A percentile compares a stretch with the other conserved stretches of the same genome.
Conservation (phyloP, 2,113 vertebrate species). For the Pygoscelis adeliae region DNA sequence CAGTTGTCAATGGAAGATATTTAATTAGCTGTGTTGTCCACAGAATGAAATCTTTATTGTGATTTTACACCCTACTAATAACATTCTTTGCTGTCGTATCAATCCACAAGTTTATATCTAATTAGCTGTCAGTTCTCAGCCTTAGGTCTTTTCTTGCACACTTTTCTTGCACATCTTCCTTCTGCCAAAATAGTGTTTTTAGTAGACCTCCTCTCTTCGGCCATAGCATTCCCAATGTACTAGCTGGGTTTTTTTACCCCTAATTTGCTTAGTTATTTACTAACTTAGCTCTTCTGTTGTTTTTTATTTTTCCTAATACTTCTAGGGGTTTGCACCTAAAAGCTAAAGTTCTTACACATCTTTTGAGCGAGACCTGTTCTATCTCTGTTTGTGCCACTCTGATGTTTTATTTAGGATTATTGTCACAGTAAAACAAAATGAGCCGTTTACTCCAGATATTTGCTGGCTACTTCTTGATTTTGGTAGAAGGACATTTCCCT, state of each 20-base stretch:
- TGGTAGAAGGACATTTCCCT: neutral
- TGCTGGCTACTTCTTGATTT: neutral
- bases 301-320: neutral
- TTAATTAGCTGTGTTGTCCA: neutral
- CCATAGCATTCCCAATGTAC: neutral
- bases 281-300: neutral
- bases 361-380: neutral
- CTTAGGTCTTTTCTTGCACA: neutral
- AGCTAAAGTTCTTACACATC: neutral
- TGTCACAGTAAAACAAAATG: neutral
- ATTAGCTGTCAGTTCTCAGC: neutral
- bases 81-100: neutral
- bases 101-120: neutral
- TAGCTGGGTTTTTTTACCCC: accelerated
- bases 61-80: no score
- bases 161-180: neutral
- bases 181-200: neutral
- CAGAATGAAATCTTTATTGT: neutral
- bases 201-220: neutral
- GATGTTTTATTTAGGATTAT: neutral
- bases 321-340: neutral
- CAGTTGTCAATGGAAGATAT: neutral
- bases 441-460: neutral
- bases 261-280: neutral
- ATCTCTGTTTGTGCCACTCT: accelerated